phyloP scores from a whole-genome alignment of 2,888 invertebrate species.

The Cryptus viduatorius region DNA sequence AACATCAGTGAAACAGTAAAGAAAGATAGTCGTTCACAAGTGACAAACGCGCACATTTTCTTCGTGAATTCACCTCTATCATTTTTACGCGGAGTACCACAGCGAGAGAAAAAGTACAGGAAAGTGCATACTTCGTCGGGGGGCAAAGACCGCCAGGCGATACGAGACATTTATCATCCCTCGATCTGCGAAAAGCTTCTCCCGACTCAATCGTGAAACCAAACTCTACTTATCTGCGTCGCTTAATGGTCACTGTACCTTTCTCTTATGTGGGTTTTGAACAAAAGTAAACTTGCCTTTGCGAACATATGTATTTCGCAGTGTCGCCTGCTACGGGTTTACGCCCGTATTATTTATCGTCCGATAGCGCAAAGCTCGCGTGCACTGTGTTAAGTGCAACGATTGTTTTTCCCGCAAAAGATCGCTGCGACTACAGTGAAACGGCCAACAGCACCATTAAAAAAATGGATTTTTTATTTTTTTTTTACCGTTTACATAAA shows the following conservation, averaged over 20 bases:
- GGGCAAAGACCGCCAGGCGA: not conserved
- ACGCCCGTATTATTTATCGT: not conserved
- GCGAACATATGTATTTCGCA: not conserved
- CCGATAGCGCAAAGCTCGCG: not conserved
- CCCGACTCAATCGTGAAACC: conserved; percentile 18
- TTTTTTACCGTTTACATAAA: no score
- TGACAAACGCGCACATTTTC: conserved; percentile 1
- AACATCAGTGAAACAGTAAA: not conserved
- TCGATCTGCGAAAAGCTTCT: conserved; percentile 23
- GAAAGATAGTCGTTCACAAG: not conserved
- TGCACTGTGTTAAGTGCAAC: not conserved
- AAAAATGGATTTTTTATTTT: no score
- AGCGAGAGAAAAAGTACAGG: not conserved
- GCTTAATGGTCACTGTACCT: conserved; percentile 10
- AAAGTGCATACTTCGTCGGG: not conserved
- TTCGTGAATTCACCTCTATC: not conserved
- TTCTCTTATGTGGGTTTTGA: not conserved
- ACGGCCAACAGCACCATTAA: not conserved
- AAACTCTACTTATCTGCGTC: conserved; percentile 27
- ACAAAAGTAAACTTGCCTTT: no score
- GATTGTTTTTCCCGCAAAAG: not conserved
- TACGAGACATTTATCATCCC: conserved; percentile 17
- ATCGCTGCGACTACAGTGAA: not conserved
- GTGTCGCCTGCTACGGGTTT: not conserved
- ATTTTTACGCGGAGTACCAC: not conserved